These are phyloP conservation scores for Connochaetes taurinus DNA, from an alignment of 2,113 vertebrate species.

Conservation along the genomic window DNA sequence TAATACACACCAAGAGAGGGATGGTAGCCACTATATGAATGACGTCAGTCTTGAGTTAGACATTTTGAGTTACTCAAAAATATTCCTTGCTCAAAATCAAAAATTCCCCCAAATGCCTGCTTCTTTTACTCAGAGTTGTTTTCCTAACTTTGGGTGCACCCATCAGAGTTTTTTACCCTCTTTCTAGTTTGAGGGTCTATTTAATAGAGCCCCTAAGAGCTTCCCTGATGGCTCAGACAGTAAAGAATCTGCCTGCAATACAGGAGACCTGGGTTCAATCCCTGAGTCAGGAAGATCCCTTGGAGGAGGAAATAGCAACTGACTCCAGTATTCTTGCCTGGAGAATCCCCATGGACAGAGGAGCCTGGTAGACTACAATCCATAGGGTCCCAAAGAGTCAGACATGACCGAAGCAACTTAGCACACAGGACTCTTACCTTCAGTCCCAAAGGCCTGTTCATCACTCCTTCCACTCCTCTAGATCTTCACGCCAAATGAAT, in stretches of 20 bases:
- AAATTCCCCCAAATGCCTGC: neutral
- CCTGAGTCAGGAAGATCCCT: neutral
- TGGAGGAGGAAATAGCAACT: neutral
- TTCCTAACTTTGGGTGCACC: neutral
- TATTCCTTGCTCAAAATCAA: neutral
- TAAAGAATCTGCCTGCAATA: neutral
- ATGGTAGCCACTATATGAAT: neutral
- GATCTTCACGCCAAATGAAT: neutral
- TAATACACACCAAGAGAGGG: neutral
- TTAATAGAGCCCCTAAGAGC: neutral
- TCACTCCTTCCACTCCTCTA: neutral
- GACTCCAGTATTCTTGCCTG: neutral
- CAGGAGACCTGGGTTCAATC: neutral
- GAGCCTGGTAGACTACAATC: accelerated
- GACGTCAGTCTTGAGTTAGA: neutral
- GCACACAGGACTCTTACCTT: neutral
- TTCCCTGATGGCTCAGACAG: neutral
- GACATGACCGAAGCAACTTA: neutral
- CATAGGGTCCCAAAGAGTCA: neutral
- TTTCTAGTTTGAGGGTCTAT: neutral
- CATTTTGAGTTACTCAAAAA: neutral
- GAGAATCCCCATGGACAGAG: neutral
- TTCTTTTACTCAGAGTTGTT: neutral
- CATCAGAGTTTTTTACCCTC: neutral
- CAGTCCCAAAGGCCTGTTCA: neutral